Base-by-base conservation (phyloP, 2,888 invertebrate genomes). In the Lithosia quadra region DNA sequence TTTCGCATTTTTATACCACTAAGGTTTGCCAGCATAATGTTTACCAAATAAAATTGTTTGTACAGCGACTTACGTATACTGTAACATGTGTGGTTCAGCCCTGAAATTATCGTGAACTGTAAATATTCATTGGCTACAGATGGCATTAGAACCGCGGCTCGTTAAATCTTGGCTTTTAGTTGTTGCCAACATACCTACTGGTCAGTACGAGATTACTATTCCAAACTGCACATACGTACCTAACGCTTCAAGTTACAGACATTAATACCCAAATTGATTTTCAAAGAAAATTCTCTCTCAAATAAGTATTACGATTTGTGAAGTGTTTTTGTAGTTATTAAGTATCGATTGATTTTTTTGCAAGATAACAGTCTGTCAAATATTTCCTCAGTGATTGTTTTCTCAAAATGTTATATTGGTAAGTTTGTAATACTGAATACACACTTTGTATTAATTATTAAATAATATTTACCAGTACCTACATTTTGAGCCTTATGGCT, bases 101-200 rank as follows among this genome's bases (percentile, higher is more conserved):
- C 79, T 80, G 76, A 80, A 76, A 80, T 71, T 72, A 69, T 78
- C 71, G 72, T 72, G 65, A 72, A 75, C 71, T 57, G 69, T 72
- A 68, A 71, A 71, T 72, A 72, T 68, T 70, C 63, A 68, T 73
- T 80, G 64, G 74, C 56, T 49, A 63, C 57, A 69, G 58, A 60
- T 33, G 22, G 57, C 53, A 68, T 78, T 73, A 77, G 67, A 62
- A 10, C 33, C 53, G 68, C n/a, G n/a, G n/a, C 73, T 77, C 71
- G 79, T 75, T 74, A 70, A 72, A 76, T 11, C 58, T 58, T 61
- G 72, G 69, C 73, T 62, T 62, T 71, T 67, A 72, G 65, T 65
- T 73, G 18, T 76, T 70, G 70, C 72, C 73, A 72, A 79, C 69
- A 75, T n/a, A 33, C n/a, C n/a, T n/a, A n/a, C 5, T 43, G 18